Base-by-base conservation (phyloP, 1,140 invertebrate genomes). In the Augochlora pura region DNA sequence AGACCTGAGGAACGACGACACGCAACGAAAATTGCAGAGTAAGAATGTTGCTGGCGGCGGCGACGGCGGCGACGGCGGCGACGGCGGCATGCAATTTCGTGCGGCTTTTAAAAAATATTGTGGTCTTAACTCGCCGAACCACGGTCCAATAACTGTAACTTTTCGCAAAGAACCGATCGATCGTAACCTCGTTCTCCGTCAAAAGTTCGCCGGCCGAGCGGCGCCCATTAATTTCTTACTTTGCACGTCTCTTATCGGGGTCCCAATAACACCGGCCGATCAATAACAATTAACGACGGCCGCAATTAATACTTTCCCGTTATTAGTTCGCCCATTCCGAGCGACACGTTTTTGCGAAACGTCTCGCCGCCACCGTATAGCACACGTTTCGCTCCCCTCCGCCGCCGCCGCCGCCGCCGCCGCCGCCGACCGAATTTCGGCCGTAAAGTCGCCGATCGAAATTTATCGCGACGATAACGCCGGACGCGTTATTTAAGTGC, bases 71-170 rank as follows among this genome's bases (percentile, higher is more conserved):
- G n/a, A 46, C 46, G 46, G 4, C 46, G 46, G 65, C 54, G 21
- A 25, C 25, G 49, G 42, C 67, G 49, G 12, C 21, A 64, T 52
- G 25, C 59, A 63, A 70, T 23, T 77, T 71, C 23, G 74, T 52
- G 54, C 62, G 67, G 60, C 63, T 72, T 39, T n/a, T 62, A 71
- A 60, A 71, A 81, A 67, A 77, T 77, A 81, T 72, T 78, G 65
- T 72, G 67, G 39, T 57, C 49, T 52, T 81, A 78, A 81, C 76
- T 81, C 57, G 52, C 63, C 49, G 71, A 59, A 72, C 71, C 75
- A 52, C 80, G 70, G 78, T 78, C 42, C 78, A 66, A 67, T 72
- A 64, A 75, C 79, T 68, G n/a, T 70, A 67, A 62, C 46, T 8
- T 49, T 66, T 32, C 52, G 42, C n/a, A 18, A 21, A 27, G 38